Evolutionary conservation across 1,140 invertebrate species (phyloP), one percentile per base, ranked within the genome.

Genomic region (Anastrepha obliqua): DNA sequence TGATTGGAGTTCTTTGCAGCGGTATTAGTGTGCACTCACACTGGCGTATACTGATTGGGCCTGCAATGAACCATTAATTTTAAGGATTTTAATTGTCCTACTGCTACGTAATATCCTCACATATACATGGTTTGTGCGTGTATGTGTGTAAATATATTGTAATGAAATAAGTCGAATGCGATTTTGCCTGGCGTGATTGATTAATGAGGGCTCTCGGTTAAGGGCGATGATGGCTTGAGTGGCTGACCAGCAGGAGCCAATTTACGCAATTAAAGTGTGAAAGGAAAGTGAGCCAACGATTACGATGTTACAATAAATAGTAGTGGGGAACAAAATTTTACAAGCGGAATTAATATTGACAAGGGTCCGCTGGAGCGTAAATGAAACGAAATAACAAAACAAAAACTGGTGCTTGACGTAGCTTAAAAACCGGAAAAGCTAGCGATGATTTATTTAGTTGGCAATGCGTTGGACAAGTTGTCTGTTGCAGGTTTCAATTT

Each of bases 141-240:
- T 55, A 55, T 74, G 42, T 44, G 15, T 70, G 13, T 42, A 70
- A 39, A 74, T 42, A 47, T 42, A 17, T 74, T 74, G 15, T 74
- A 15, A 74, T 81, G 74, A 42, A 55, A 81, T 81, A 20, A 81
- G 47, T 9, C 17, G 20, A 81, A 81, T 81, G 17, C 17, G 74
- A 51, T 81, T 55, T 81, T 55, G 74, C 51, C 29, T 81, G 74
- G n/a, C 9, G 44, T 81, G 74, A 81, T 81, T 81, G 74, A 81
- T 81, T 44, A 51, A 81, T 81, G 11, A 15, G 2, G 7, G 42
- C 6, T 47, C 44, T 15, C 44, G 67, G 67, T n/a, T 39, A 74
- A 5, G 4, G 4, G 42, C 44, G 67, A 7, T 74, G 67, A 74
- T 44, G 15, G 15, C 3, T 74, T 8, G 15, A 17, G 9, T 39